Base-by-base conservation (phyloP, 2,113 vertebrate species). In the Psephotus haematonotus region DNA sequence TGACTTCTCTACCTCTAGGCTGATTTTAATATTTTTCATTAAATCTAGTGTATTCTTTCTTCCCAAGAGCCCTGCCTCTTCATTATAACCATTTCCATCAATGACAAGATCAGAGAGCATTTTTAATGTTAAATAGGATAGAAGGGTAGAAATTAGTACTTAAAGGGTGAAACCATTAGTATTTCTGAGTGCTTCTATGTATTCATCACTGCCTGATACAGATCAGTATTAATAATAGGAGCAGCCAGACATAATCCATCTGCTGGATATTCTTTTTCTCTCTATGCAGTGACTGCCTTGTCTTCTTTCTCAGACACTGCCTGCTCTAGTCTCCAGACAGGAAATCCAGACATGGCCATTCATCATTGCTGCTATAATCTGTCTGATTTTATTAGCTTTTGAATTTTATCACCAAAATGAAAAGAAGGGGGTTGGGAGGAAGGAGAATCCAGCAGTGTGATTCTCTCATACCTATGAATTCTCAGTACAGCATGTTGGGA, bases 301-400 rank as follows among this genome's bases (percentile, higher is more conserved):
- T 97, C 96, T 77, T 96, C 59, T 91, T 93, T 93, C 84, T 94
- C 95, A 98, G 97, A 97, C 95, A 95, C 93, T 96, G 94, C 87
- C 92, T 97, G 90, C 93, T 95, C 77, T 5, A 5, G 93, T 97
- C 91, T 98, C 96, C 97, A 98, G 98, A 98, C 98, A 97, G 97
- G 94, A 98, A 98, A 97, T 72, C 97, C 97, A 98, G 98, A 98
- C 97, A 96, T 89, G 94, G 95, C 91, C 95, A 98, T 98, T 98
- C 95, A 98, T 98, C 98, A 98, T 70, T 96, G 96, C 94, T 97
- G 95, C 96, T 97, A 96, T 97, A 97, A 97, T 97, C 94, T 97
- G 97, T 98, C 97, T 96, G 97, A 93, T 95, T 98, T 98, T 98
- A 98, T 98, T 98, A 98, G 97, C 96, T 97, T 97, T 97, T 95